Conservation (phyloP, 2,797 vertebrate genomes). For the Holocentrus rufus region DNA sequence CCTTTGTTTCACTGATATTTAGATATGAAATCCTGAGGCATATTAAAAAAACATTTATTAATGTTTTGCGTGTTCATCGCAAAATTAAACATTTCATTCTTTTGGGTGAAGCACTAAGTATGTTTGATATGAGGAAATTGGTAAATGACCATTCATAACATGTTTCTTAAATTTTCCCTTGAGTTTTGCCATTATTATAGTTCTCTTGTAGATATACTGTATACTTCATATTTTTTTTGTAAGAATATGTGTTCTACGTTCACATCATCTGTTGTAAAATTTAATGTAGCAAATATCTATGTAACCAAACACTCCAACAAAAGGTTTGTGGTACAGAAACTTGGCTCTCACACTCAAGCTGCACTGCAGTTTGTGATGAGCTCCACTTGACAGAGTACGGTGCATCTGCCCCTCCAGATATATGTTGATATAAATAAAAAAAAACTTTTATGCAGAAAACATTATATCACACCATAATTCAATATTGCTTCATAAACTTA, state of each 20-base stretch:
- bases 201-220: neutral
- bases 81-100: neutral
- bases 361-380: conserved; percentile 18
- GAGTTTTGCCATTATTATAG: neutral
- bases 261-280: neutral
- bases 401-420: conserved; percentile 39
- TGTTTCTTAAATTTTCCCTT: neutral
- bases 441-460: conserved; percentile 10
- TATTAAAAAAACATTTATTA: too few relatives aligned
- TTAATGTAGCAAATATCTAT: neutral
- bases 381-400: conserved; percentile 41
- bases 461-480: neutral
- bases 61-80: conserved; percentile 6
- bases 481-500: neutral
- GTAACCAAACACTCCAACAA: conserved; percentile 32
- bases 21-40: too few relatives aligned
- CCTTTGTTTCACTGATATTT: too few relatives aligned
- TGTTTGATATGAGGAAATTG: conserved; percentile 6
- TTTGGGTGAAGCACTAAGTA: conserved; percentile 5
- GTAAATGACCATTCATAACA: neutral
- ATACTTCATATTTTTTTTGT: neutral
- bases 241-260: neutral
- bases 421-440: conserved; percentile 13
- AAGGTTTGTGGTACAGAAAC: conserved; percentile 41
- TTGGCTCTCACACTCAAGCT: conserved; percentile 2